These are phyloP conservation scores for Falco naumanni DNA, from an alignment of 2,797 vertebrate genomes.

Conservation along the genomic window DNA sequence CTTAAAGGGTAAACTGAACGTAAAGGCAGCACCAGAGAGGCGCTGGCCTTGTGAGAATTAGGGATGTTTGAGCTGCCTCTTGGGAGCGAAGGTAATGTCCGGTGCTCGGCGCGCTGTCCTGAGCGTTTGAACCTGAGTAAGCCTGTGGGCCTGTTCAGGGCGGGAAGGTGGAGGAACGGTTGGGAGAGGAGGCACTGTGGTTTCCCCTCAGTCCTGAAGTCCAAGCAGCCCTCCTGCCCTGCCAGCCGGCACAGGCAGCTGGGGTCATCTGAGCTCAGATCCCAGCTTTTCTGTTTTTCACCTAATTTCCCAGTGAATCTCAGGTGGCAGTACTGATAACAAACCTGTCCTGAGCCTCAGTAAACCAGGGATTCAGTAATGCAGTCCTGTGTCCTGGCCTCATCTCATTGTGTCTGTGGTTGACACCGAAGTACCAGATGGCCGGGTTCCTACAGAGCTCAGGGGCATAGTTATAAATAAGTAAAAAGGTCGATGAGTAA, in stretches of 20 bases:
- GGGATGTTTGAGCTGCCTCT: not conserved
- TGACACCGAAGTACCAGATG: not conserved
- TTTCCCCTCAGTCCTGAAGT: not conserved
- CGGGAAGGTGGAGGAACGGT: too few species aligned
- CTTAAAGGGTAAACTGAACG: not conserved
- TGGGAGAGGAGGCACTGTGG: not conserved
- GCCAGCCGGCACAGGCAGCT: rapidly evolving
- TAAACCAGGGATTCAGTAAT: not conserved
- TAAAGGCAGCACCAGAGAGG: rapidly evolving
- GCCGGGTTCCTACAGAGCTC: not conserved
- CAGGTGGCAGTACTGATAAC: not conserved
- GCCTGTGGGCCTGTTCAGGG: too few species aligned
- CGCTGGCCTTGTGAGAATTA: not conserved
- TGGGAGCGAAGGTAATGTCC: not conserved
- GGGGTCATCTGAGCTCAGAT: not conserved
- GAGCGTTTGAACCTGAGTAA: too few species aligned
- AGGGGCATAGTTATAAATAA: not conserved
- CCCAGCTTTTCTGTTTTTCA: not conserved
- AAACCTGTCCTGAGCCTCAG: rapidly evolving
- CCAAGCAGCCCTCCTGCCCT: not conserved
- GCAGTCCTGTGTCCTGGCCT: not conserved
- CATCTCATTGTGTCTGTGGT: not conserved
- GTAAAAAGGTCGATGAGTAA: not conserved
- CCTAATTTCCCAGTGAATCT: not conserved
- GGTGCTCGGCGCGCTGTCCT: rapidly evolving